Percentiles rank a stretch among this genome's conserved stretches.
phyloP scores from a whole-genome alignment of 2,113 vertebrate genomes.

The Hyperopisus bebe region DNA sequence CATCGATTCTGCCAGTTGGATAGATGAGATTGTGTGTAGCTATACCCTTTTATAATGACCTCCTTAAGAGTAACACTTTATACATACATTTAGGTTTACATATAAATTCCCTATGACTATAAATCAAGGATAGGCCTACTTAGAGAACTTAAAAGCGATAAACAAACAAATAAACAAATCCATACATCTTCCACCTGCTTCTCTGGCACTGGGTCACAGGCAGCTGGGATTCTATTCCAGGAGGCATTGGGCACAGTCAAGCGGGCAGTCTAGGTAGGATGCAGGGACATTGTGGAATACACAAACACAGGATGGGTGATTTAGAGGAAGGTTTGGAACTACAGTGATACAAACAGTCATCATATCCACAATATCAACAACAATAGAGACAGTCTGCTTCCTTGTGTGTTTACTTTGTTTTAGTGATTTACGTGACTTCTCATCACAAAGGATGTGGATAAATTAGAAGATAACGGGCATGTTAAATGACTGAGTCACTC shows the following conservation, averaged over 20 bases:
- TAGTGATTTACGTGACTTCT: not conserved
- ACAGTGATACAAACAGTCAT: not conserved
- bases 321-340: not conserved
- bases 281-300: not conserved
- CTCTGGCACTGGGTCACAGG: not conserved
- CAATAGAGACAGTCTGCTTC: not conserved
- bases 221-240: not conserved
- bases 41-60: not conserved
- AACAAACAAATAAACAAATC: not conserved
- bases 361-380: not conserved
- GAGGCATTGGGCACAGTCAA: not conserved
- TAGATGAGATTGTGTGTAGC: not conserved
- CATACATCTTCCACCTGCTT: not conserved
- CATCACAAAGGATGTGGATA: not conserved
- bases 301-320: not conserved
- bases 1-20: not conserved
- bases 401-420: not conserved
- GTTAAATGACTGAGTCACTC: not conserved
- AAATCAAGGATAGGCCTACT: not conserved
- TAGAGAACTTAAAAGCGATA: not conserved
- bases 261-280: not conserved
- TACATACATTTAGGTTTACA: not conserved
- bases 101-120: not conserved
- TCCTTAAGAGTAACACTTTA: not conserved
- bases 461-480: not conserved